Evolutionary conservation across 2,113 vertebrate genomes (phyloP).

Genomic region (Chunga burmeisteri): DNA sequence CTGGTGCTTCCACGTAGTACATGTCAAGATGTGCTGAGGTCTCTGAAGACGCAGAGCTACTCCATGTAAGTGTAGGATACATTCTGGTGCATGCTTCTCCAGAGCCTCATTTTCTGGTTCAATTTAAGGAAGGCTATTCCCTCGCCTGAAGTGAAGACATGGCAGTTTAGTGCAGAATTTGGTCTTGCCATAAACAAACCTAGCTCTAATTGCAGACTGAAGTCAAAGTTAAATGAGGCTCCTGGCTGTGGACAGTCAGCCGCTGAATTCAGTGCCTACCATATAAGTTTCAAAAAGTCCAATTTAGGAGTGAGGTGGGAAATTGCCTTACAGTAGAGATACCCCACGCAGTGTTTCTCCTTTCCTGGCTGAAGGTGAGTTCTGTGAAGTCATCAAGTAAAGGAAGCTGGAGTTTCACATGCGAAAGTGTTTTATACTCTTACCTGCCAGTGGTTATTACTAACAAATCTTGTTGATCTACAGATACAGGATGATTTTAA

Average conservation of each 20-base stretch:
- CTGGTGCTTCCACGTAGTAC: neutral
- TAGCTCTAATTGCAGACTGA: neutral
- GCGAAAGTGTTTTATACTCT: neutral
- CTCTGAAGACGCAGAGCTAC: neutral
- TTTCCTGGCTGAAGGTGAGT: neutral
- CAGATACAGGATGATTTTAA: neutral
- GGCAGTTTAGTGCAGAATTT: neutral
- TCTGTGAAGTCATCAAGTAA: neutral
- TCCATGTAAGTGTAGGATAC: neutral
- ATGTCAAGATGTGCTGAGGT: neutral
- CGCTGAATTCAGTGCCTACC: neutral
- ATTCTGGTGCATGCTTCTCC: neutral
- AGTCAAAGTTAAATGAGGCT: neutral
- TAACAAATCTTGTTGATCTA: neutral
- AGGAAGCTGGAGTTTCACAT: neutral
- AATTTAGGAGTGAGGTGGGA: neutral
- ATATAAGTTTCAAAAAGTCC: neutral
- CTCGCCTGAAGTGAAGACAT: neutral
- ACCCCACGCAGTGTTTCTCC: neutral
- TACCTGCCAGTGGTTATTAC: neutral
- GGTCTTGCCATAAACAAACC: neutral
- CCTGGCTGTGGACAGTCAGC: neutral
- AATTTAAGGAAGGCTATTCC: neutral
- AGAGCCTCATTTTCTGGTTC: neutral
- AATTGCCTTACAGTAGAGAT: neutral